Base-by-base conservation (phyloP, 2,797 vertebrate species). In the Sciaenops ocellatus region DNA sequence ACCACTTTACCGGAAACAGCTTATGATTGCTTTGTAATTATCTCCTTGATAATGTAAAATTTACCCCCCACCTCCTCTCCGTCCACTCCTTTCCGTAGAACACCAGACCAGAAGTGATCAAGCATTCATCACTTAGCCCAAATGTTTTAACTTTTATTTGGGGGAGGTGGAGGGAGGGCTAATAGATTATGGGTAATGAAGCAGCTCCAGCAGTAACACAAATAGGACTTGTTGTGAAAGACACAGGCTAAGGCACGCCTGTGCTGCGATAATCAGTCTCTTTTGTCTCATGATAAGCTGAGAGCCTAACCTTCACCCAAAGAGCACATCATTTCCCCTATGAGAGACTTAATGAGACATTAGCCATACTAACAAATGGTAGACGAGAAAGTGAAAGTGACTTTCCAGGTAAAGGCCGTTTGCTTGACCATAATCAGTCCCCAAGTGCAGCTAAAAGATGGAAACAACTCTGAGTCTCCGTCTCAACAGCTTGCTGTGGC, bases 1-100 rank as follows among this genome's bases (percentile, higher is more conserved):
- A 93, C 90, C 87, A 87, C 88, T 92, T 93, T 89, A 85, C 89
- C 70, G 78, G 90, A 93, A 94, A 94, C 89, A 69, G 90, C 84
- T 90, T 90, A 89, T 93, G 93, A 93, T 93, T 93, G 90, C 92
- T 92, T 94, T 93, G 90, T 92, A 93, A 94, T 94, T 91, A 94
- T 94, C 90, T 90, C 85, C 87, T 80, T 88, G 90, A 94, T 93
- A 90, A 93, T 93, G 88, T 90, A 92, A 88, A 91, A 89, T 84
- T 73, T 73, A 77, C 86, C 83, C 88, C 87, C 75, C 76, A 42
- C 77, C 83, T 79, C 73, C 73, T 83, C 73, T 82, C 50, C 5
- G 64, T 89, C 87, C 87, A 89, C 73, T 88, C 85, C 84, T 83
- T 74, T 80, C 69, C 69, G 4, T 46, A 69, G 60, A 90, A 74